A percentile compares a stretch with the other conserved stretches of the same genome.
Conservation (phyloP, 2,113 vertebrate genomes). For the Cryptomyrus ogoouensis region DNA sequence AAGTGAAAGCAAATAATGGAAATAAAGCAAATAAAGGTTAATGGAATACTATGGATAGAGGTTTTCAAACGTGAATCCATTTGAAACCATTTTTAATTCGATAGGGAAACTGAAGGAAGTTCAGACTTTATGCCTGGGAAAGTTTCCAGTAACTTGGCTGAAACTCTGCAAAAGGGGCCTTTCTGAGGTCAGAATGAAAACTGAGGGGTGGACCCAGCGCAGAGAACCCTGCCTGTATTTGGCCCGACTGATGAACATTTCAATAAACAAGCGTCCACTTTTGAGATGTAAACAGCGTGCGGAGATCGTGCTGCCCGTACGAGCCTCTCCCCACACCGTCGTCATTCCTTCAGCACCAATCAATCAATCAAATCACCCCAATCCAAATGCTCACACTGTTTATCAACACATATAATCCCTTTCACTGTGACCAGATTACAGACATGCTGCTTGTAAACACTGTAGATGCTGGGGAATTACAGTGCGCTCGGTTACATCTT, state of each 20-base stretch:
- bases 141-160: neutral
- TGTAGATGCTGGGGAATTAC: neutral
- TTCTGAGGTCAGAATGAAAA: constrained; percentile 17
- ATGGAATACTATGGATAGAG: neutral
- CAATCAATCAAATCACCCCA: constrained; percentile 2
- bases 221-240: constrained; percentile 9
- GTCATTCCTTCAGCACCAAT: constrained; percentile 14
- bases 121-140: neutral
- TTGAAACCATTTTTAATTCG: neutral
- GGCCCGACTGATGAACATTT: constrained; percentile 23
- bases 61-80: neutral
- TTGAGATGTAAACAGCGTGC: constrained; percentile 12
- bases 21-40: neutral
- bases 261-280: constrained; percentile 31
- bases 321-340: neutral
- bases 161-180: neutral
- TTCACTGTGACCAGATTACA: neutral
- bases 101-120: neutral
- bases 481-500: neutral
- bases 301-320: neutral
- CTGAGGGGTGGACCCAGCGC: neutral
- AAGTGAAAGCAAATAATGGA: neutral
- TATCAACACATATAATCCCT: constrained; percentile 7
- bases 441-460: neutral
- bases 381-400: neutral